A percentile compares a stretch with the other conserved stretches of the same genome.
Conservation (phyloP, 2,888 invertebrate genomes). For the Theristus sp. region DNA sequence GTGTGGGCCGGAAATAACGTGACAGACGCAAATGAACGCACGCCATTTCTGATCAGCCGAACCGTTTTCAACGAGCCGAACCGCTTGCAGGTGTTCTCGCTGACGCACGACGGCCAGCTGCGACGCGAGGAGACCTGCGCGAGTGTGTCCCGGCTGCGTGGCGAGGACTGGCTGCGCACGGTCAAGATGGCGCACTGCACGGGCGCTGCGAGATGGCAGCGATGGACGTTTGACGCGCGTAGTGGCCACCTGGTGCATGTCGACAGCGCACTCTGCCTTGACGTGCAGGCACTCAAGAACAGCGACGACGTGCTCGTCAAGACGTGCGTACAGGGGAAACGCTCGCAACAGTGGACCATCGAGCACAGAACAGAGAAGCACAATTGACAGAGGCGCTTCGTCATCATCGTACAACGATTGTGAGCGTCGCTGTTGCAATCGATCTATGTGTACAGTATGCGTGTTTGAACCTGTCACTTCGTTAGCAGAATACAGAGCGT, state of each 20-base stretch:
- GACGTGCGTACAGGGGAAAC: constrained; percentile 18
- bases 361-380: too few relatives aligned
- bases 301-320: constrained; percentile 26
- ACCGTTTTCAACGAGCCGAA: too few relatives aligned
- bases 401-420: too few relatives aligned
- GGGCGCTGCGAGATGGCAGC: constrained; percentile 10
- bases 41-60: too few relatives aligned
- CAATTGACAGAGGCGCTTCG: too few relatives aligned
- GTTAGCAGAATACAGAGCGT: too few relatives aligned
- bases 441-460: too few relatives aligned
- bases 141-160: constrained; percentile 2
- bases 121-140: constrained; percentile 25
- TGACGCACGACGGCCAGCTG: constrained; percentile 17
- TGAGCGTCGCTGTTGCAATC: too few relatives aligned
- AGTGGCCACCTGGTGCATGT: constrained; percentile 26
- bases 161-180: background rate
- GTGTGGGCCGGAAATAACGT: too few relatives aligned
- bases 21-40: too few relatives aligned
- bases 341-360: constrained; percentile 29
- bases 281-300: constrained; percentile 24
- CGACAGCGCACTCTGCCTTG: constrained; percentile 31
- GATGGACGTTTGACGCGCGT: too few relatives aligned
- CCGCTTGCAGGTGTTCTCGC: constrained; percentile 22
- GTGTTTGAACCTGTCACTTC: too few relatives aligned
- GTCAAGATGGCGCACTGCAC: constrained; percentile 24